Base-by-base conservation (phyloP, 2,113 vertebrate genomes). In the Athene cunicularia region DNA sequence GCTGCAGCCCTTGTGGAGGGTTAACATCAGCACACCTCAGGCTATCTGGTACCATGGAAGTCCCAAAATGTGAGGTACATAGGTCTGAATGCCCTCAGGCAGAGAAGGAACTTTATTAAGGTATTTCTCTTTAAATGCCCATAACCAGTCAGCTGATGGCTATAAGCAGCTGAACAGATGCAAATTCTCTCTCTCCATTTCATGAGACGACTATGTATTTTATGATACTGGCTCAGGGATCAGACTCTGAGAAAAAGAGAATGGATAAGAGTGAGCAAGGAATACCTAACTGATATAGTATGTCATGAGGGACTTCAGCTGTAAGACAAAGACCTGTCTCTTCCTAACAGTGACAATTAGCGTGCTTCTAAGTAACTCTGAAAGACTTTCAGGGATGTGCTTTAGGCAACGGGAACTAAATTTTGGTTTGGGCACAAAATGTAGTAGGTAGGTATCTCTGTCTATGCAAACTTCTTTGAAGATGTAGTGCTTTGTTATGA, bases 261-360 rank as follows among this genome's bases (percentile, higher is more conserved):
- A 55, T 6, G 30, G 30, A 4, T 49, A 63, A 28, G 22, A 59
- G 41, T 9, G 19, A 76, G 39, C 47, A 53, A 37, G 45, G 33
- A 86, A 73, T 45, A 66, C 8, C 43, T 72, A 58, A 58, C 28
- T 59, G 28, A 14, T 45, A 27, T 7, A 67, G 28, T 24, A 23
- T 60, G 33, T 73, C 35, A 45, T 30, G 30, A 80, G 37, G 33
- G 33, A 60, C 23, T 45, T 18, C 1, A 59, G 37, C 14, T 20
- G 12, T 20, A 27, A 53, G 20, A 47, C 10, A n/a, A 80, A 86
- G 53, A 2, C 17, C 6, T 0, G 0, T 45, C 47, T 35, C 45
- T 49, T 47, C 45, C 66, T 52, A 45, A 53, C 1, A 60, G 20
- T 21, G 67, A 91, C 45, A 59, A 39, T 58, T 37, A 20, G 4